A percentile compares a stretch with the other conserved stretches of the same genome.
These are phyloP conservation scores for Bujurquina vittata DNA, from an alignment of 2,113 vertebrate species.

Conservation along the genomic window DNA sequence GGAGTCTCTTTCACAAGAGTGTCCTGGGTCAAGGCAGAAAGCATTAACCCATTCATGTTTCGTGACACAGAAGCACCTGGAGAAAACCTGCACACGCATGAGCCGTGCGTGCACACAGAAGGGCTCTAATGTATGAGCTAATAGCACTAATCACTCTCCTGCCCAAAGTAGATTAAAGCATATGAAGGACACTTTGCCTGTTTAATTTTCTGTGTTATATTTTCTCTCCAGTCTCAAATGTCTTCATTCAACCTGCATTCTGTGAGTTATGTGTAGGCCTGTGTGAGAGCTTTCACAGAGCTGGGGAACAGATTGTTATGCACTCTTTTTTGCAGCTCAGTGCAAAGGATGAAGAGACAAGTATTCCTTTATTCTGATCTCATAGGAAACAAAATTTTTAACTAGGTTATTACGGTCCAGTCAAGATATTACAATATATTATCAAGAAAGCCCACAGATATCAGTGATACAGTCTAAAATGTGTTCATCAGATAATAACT, in stretches of 20 bases:
- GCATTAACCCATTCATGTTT: background rate
- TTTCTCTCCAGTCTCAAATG: background rate
- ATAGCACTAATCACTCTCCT: background rate
- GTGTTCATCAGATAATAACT: background rate
- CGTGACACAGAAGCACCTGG: background rate
- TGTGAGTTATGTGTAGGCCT: background rate
- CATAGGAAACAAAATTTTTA: background rate
- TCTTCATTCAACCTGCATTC: background rate
- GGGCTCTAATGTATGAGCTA: background rate
- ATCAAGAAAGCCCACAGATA: background rate
- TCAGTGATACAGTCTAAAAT: background rate
- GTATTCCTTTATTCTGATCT: background rate
- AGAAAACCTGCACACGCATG: background rate
- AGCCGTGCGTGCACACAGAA: background rate
- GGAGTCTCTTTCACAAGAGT: background rate
- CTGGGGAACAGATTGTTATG: background rate
- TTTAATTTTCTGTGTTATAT: background rate
- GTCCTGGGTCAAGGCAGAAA: background rate
- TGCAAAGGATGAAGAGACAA: background rate
- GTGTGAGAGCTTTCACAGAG: background rate
- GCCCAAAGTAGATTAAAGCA: background rate
- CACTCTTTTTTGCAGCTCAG: background rate
- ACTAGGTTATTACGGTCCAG: background rate
- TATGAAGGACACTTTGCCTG: background rate
- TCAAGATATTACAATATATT: background rate